These are phyloP conservation scores for Acronicta psi DNA, from an alignment of 2,888 invertebrate genomes.

Conservation along the genomic window DNA sequence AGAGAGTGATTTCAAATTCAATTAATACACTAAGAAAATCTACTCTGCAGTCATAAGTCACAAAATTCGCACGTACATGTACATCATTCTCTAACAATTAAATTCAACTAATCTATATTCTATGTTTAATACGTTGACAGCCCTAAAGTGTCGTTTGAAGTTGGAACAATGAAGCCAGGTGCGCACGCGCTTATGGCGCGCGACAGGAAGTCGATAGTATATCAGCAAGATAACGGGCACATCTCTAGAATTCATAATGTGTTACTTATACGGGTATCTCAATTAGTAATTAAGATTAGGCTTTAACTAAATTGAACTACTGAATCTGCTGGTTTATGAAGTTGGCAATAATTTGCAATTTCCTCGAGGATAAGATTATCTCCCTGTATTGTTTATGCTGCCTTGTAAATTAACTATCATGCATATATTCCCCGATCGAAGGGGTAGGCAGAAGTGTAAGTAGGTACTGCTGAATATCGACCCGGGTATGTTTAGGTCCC, in stretches of 20 bases:
- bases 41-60: no score
- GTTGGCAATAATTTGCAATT: conserved; percentile 19
- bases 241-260: conserved; percentile 64
- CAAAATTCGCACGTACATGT: no score
- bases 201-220: conserved; percentile 59
- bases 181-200: conserved; percentile 59
- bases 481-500: no score
- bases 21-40: no score
- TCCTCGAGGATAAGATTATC: not conserved
- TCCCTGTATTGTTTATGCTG: not conserved
- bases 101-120: conserved; percentile 22
- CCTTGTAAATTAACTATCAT: no score
- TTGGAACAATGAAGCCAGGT: conserved; percentile 69
- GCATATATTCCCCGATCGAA: no score
- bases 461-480: no score
- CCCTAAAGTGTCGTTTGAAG: conserved; percentile 54
- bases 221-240: conserved; percentile 63
- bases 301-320: conserved; percentile 23
- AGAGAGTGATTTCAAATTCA: no score
- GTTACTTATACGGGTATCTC: conserved; percentile 56
- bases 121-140: conserved; percentile 39
- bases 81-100: conserved; percentile 13
- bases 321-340: conserved; percentile 23
- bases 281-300: conserved; percentile 53
- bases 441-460: no score